Evolutionary conservation across 2,113 vertebrate species (phyloP), one percentile per base, ranked within the genome.

Genomic region (Laticauda colubrina): DNA sequence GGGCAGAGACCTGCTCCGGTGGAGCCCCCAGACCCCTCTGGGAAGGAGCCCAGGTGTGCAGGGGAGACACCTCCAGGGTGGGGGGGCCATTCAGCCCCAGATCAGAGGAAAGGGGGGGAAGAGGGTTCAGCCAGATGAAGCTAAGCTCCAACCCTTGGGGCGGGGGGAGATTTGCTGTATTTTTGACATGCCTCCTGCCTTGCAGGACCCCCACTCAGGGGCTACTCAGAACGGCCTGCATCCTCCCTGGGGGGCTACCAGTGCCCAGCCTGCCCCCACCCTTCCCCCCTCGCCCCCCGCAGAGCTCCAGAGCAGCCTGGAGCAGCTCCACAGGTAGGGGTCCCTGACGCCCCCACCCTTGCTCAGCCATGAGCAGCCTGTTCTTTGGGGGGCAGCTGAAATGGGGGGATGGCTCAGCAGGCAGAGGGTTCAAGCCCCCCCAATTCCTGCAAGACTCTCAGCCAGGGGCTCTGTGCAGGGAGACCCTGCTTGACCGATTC

Each of bases 301-400:
- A 0, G 94, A 91, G 20, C 61, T 59, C 5, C 90, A 39, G 1
- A 0, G 26, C 6, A 89, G n/a, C 54, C 94, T 90, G 89, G 95
- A 95, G 20, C 90, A 95, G 56, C 96, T 97, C 21, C 95, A 34
- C 24, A 94, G 97, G 98, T 98, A 81, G 96, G 45, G 10, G 7
- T 34, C 2, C 87, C 56, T 85, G 6, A n/a, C 2, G 10, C 12
- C 48, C 51, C 48, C 26, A 1, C 61, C 26, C 11, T 14, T 1
- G 1, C 23, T 88, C 7, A 1, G 7, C 5, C 51, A 21, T 18
- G 20, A 15, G 5, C 26, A 14, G 61, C 15, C 15, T 34, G 69
- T n/a, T 18, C 29, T 34, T 15, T 14, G 26, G 61, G 64, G 64
- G 64, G n/a, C 64, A 34, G 29, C 4, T 15, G 29, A n/a, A n/a